Base-by-base conservation (phyloP, 2,113 vertebrate genomes). In the Tragulus kanchil region DNA sequence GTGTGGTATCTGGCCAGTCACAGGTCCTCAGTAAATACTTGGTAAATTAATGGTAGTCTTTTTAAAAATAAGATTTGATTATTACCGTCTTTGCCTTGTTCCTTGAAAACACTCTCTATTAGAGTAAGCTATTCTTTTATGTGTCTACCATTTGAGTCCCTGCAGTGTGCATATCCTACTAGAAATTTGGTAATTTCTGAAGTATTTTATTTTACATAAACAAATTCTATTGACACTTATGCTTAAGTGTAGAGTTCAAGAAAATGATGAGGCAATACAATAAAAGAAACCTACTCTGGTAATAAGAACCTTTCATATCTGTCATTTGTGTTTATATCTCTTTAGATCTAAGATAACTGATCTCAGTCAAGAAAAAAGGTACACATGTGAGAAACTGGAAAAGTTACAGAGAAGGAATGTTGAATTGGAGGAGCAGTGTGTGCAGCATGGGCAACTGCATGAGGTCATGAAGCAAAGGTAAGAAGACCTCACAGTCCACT, bases 381-480 rank as follows among this genome's bases (percentile, higher is more conserved):
- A 99, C 96, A 98, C 99, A 19, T 98, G 98, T 96, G 98, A 99
- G 95, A 99, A 98, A 23, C 98, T 99, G 94, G 98, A 98, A 96
- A 99, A 99, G 97, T 98, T 99, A 98, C 98, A 98, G 98, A 98
- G 98, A 95, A 98, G 99, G 92, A 99, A 99, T 98, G 97, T 98
- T 31, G 98, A 99, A 97, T 98, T 99, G 99, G 99, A 99, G 97
- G 98, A 99, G 56, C 99, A 99, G 85, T 99, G 99, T 97, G 98
- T 99, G 96, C 99, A 99, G 88, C 99, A 99, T 50, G 99, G 99
- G 61, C 98, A 95, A 97, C 98, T 99, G 92, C 99, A 99, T 96
- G 99, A 99, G 96, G 98, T 98, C 95, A 99, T 99, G 99, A 99
- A 99, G 97, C 98, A 98, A 85, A 99, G 99, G 99, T 99, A 99